Evolutionary conservation across 2,113 vertebrate species (phyloP), one percentile per base, ranked within the genome.

Genomic region (Pyrgilauda ruficollis): DNA sequence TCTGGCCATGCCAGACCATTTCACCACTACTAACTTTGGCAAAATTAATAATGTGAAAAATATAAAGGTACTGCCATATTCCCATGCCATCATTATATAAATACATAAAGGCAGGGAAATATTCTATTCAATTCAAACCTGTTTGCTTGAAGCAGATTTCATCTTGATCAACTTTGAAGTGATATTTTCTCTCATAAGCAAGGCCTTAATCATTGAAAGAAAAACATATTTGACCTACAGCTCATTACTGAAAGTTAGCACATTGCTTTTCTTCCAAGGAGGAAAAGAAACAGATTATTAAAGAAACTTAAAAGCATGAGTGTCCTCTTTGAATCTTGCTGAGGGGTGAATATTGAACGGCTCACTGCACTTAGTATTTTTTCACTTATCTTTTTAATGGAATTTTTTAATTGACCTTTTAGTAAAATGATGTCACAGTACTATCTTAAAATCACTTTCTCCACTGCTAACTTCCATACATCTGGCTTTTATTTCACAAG

Each of bases 331-430:
- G 27, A 93, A 66, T 76, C 43, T 80, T 93, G 74, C 87, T 83
- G 81, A 84, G 33, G 77, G 53, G 26, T 84, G 77, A 96, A 79
- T 89, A 76, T 31, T 87, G 81, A 95, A 76, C 0, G 5, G 61
- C 33, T 95, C 74, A 93, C 35, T 93, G 69, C 70, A 69, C 62
- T 82, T 73, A 39, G 55, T 19, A 35, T 90, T 91, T 91, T 94
- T 91, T 72, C 76, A 91, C 28, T 92, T 87, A 68, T 72, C 70
- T 82, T 89, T 95, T 68, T 79, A 95, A 94, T 88, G 26, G 41
- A 33, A 23, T 75, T 87, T 92, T 89, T 84, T 9, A n/a, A 85
- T 70, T 88, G 90, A 90, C 46, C 59, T 93, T 93, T 89, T 85
- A 79, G 84, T 78, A 78, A 91, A 88, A 84, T 81, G 88, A 83